Percentiles rank a stretch among this genome's conserved stretches.
These are phyloP conservation scores for Pholis gunnellus DNA, from an alignment of 2,113 vertebrate species.

Conservation along the genomic window DNA sequence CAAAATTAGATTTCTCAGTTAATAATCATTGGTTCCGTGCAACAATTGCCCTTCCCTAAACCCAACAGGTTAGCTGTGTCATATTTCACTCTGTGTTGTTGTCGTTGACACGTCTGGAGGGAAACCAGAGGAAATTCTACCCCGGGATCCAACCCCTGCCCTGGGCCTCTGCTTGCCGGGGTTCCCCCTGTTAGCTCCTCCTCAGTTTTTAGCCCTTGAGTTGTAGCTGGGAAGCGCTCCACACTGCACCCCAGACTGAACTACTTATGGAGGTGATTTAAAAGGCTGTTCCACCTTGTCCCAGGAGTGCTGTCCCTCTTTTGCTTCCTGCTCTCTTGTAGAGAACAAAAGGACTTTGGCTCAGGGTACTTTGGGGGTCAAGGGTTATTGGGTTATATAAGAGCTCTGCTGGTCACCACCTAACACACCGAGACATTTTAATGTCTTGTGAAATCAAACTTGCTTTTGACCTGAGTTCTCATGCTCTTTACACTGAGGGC, in stretches of 20 bases:
- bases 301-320: conserved; percentile 68
- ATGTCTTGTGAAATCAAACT: conserved; percentile 11
- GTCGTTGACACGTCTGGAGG: conserved; percentile 71
- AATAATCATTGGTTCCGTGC: background rate
- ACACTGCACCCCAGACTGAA: conserved; percentile 67
- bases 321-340: conserved; percentile 61
- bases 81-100: conserved; percentile 33
- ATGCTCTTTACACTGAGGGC: background rate
- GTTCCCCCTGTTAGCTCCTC: conserved; percentile 75
- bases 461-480: conserved; percentile 33
- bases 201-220: conserved; percentile 50
- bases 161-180: conserved; percentile 73
- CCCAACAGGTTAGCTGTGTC: conserved; percentile 7
- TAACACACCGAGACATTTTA: conserved; percentile 12
- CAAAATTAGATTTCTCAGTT: background rate
- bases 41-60: background rate
- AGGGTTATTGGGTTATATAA: conserved; percentile 34
- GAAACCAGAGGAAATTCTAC: conserved; percentile 79
- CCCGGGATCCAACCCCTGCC: conserved; percentile 67
- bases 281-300: conserved; percentile 66
- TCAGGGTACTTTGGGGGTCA: conserved; percentile 28
- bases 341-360: conserved; percentile 34
- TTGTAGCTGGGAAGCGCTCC: conserved; percentile 51
- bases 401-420: conserved; percentile 24
- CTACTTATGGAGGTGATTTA: conserved; percentile 73